These are phyloP conservation scores for Bradypodion pumilum DNA, from an alignment of 2,797 vertebrate genomes.

Conservation along the genomic window DNA sequence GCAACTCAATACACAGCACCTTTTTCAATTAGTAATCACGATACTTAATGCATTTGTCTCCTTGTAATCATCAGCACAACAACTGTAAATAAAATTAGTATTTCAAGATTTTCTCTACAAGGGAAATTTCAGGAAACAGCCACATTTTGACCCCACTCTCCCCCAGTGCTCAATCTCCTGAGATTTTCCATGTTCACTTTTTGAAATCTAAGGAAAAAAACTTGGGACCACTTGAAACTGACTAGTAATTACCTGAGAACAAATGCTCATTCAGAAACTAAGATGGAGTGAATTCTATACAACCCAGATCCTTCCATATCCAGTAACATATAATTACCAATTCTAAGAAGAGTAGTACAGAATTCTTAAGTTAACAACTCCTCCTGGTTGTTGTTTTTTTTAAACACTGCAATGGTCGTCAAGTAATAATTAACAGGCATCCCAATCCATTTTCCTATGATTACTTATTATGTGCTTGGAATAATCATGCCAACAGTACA, in stretches of 20 bases:
- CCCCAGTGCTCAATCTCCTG: background rate
- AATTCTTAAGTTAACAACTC: background rate
- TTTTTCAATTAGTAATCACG: background rate
- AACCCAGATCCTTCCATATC: background rate
- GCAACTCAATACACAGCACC: background rate
- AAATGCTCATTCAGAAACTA: background rate
- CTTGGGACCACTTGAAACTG: background rate
- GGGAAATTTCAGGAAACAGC: background rate
- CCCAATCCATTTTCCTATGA: background rate
- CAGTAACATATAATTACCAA: background rate
- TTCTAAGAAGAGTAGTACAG: background rate
- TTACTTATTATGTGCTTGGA: background rate
- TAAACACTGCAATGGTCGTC: background rate
- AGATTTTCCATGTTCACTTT: background rate
- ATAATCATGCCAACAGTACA: background rate
- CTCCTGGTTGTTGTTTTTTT: background rate
- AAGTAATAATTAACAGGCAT: background rate
- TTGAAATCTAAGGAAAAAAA: background rate
- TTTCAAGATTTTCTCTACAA: background rate
- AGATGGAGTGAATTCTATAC: background rate
- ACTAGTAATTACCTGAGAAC: constrained; percentile 1
- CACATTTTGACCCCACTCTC: no score
- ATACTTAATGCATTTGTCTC: background rate
- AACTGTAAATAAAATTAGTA: background rate
- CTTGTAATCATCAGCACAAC: background rate